These are phyloP conservation scores for Sebastes nivosus DNA, from an alignment of 2,797 vertebrate species.

Conservation along the genomic window DNA sequence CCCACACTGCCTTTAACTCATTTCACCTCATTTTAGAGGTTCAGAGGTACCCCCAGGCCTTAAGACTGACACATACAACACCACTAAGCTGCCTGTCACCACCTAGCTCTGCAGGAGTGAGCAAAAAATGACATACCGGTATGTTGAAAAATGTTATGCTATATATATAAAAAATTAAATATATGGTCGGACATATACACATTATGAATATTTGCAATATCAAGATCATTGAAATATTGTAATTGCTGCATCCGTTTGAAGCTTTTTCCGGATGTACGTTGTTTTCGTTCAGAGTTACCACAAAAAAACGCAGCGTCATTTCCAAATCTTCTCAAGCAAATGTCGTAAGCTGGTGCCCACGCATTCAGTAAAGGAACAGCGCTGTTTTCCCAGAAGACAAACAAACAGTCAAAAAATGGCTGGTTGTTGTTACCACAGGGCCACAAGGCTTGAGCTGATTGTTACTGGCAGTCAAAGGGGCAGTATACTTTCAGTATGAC, in stretches of 20 bases:
- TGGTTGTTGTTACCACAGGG: constrained; percentile 5
- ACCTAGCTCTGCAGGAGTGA: not conserved
- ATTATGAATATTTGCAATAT: not conserved
- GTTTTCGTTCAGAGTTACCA: constrained; percentile 4
- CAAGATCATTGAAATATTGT: not conserved
- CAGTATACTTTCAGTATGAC: constrained; percentile 2
- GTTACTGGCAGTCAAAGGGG: constrained; percentile 48
- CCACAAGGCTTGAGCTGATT: not conserved
- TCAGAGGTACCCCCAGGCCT: constrained; percentile 19
- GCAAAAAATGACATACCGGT: not conserved
- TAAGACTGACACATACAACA: constrained; percentile 36
- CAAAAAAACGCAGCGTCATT: not conserved
- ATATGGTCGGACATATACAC: not conserved
- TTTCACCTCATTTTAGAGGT: constrained; percentile 45
- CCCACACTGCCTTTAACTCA: constrained; percentile 18
- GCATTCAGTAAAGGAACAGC: not conserved
- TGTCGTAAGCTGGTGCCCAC: not conserved
- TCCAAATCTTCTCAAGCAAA: not conserved
- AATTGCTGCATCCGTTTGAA: not conserved
- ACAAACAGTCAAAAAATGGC: constrained; percentile 1
- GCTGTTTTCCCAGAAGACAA: constrained; percentile 36
- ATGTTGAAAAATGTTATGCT: not conserved
- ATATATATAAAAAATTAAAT: not conserved
- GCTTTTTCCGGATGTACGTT: not conserved
- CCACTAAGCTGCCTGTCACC: constrained; percentile 30